Evolutionary conservation across 2,113 vertebrate genomes (phyloP), one percentile per base, ranked within the genome.

Genomic region (Gambusia affinis): DNA sequence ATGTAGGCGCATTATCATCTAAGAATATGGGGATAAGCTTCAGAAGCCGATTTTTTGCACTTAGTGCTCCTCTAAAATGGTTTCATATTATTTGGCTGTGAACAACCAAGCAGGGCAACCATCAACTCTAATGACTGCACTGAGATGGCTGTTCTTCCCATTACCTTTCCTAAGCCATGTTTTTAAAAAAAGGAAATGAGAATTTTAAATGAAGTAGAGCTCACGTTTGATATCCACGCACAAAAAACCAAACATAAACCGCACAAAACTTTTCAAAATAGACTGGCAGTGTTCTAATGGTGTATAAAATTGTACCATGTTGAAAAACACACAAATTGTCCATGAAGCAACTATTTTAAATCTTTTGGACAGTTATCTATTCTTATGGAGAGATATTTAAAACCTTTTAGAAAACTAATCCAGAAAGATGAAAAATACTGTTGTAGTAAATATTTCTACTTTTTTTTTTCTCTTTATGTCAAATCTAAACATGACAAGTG

Each of bases 61-160:
- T 83, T 77, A 86, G 81, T 83, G 81, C 85, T 82, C 84, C 74
- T 83, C 67, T 80, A 69, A 79, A 89, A 83, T 81, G 73, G 77
- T 68, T 75, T 87, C 60, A 17, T 78, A 72, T 80, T 86, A 81
- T 87, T 87, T 85, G 73, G 70, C 77, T 72, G 75, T 76, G 85
- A 86, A 87, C 80, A 81, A 84, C 72, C 80, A 75, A 78, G 74
- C 69, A 82, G 80, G 67, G 80, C 72, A 87, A 80, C 80, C 73
- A 85, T 82, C 80, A 84, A 61, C 57, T 73, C 65, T 88, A 88
- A 91, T 75, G 79, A 84, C 73, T 75, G 73, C 51, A 61, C 61
- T 2, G 69, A 84, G 74, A 87, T 67, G 72, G 70, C 70, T 80
- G 71, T 75, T 78, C 67, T 60, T 85, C 70, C 83, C 75, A 81